phyloP scores from a whole-genome alignment of 2,797 vertebrate species.

The Morelia viridis region DNA sequence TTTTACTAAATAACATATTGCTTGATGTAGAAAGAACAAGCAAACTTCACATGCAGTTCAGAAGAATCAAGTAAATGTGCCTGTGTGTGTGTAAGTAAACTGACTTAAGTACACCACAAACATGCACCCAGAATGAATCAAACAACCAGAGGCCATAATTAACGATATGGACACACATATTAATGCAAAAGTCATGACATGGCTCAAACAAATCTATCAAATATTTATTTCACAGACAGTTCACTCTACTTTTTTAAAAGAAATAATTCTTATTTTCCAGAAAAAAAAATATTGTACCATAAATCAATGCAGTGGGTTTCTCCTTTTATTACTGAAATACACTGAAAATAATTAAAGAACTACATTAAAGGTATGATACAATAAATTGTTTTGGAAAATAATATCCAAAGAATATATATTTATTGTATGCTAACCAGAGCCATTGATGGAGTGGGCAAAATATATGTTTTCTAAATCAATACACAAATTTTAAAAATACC shows the following conservation, averaged over 20 bases:
- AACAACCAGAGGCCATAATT: background rate
- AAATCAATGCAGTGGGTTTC: background rate
- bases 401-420: background rate
- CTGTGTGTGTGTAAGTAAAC: slow-evolving; percentile 1
- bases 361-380: background rate
- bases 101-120: background rate
- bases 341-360: slow-evolving; percentile 30
- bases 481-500: slow-evolving; percentile 49
- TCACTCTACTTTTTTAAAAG: background rate
- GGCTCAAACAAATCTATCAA: slow-evolving; percentile 1
- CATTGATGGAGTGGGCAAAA: background rate
- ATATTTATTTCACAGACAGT: background rate
- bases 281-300: background rate
- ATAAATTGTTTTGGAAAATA: slow-evolving; percentile 9
- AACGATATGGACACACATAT: background rate
- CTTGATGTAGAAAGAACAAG: slow-evolving; percentile 40
- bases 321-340: background rate
- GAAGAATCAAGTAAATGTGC: slow-evolving; percentile 10
- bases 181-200: background rate
- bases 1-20: slow-evolving; percentile 29
- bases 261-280: background rate
- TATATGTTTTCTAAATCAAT: background rate
- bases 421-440: background rate
- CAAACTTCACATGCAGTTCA: background rate
- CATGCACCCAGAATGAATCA: background rate